phyloP scores from a whole-genome alignment of 2,113 vertebrate species.

The Dendrocopos noguchii region DNA sequence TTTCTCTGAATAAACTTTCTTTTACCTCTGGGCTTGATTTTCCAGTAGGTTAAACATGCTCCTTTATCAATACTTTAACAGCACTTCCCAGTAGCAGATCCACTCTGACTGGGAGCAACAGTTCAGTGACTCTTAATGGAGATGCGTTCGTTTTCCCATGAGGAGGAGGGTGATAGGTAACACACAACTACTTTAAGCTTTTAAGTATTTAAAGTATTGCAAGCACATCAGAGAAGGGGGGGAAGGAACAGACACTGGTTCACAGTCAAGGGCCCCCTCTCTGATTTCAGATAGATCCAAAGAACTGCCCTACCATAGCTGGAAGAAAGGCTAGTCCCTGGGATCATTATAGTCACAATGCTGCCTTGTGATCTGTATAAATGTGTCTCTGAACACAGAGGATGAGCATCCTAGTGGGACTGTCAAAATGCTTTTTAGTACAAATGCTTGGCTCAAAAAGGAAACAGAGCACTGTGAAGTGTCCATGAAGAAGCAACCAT shows the following conservation, averaged over 20 bases:
- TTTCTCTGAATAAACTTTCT: slow-evolving; percentile 8
- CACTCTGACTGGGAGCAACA: neutral
- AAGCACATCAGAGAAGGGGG: neutral
- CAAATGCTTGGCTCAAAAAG: slow-evolving; percentile 19
- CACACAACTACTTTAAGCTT: neutral
- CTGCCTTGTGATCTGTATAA: slow-evolving; percentile 61
- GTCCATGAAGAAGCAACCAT: neutral
- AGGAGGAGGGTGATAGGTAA: neutral
- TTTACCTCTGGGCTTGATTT: slow-evolving; percentile 28
- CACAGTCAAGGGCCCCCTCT: slow-evolving; percentile 1
- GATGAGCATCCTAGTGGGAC: slow-evolving; percentile 49
- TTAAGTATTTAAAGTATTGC: slow-evolving; percentile 6
- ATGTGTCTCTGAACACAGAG: slow-evolving; percentile 51
- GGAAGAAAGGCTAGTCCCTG: slow-evolving; percentile 46
- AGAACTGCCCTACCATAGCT: slow-evolving; percentile 1
- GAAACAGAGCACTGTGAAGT: slow-evolving; percentile 23
- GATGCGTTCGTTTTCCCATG: slow-evolving; percentile 8
- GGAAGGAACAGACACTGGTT: neutral
- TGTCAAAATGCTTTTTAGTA: slow-evolving; percentile 17
- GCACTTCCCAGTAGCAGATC: neutral
- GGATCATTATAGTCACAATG: slow-evolving; percentile 55
- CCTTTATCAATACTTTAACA: slow-evolving; percentile 28
- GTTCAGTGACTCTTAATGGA: neutral
- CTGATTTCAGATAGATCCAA: slow-evolving; percentile 34
- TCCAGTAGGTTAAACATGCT: slow-evolving; percentile 24